phyloP scores from a whole-genome alignment of 2,888 invertebrate genomes.

The Pedicia rivosa region DNA sequence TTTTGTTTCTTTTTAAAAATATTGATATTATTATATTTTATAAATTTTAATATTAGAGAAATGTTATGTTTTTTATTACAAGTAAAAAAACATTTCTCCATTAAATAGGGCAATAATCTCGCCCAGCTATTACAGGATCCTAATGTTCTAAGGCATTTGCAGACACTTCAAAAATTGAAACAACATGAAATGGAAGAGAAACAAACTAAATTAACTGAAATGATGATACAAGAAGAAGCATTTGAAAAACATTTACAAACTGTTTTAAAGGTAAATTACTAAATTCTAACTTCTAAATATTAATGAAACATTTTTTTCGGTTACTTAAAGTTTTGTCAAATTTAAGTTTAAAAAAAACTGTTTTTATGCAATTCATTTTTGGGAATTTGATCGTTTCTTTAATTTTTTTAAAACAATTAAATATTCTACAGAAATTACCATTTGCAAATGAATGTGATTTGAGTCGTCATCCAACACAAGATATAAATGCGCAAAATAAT shows the following conservation, averaged over 20 bases:
- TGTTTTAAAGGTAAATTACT: conserved; percentile 43
- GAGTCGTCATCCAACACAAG: conserved; percentile 16
- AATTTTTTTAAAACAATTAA: too few species aligned
- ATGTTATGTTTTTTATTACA: not conserved
- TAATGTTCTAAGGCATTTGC: conserved; percentile 77
- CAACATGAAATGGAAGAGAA: conserved; percentile 47
- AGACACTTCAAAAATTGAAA: conserved; percentile 47
- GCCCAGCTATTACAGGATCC: conserved; percentile 52
- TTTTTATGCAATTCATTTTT: conserved; percentile 15
- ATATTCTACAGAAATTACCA: conserved; percentile 41
- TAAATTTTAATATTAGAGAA: not conserved
- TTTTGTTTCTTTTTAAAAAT: conserved; percentile 6
- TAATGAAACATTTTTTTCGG: too few species aligned
- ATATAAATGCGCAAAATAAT: conserved; percentile 5
- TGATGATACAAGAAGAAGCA: conserved; percentile 58
- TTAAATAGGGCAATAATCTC: conserved; percentile 28
- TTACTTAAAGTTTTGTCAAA: too few species aligned
- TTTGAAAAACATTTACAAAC: conserved; percentile 60
- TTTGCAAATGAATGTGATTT: conserved; percentile 49
- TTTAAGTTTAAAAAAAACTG: too few species aligned
- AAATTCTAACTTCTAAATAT: too few species aligned
- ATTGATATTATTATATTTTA: conserved; percentile 5
- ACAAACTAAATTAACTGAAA: conserved; percentile 46
- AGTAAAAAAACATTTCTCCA: too few species aligned
- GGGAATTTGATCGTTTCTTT: too few species aligned